Percentiles rank a stretch among this genome's conserved stretches.
These are phyloP conservation scores for Eidolon helvum DNA, from an alignment of 2,113 vertebrate genomes.

Conservation along the genomic window DNA sequence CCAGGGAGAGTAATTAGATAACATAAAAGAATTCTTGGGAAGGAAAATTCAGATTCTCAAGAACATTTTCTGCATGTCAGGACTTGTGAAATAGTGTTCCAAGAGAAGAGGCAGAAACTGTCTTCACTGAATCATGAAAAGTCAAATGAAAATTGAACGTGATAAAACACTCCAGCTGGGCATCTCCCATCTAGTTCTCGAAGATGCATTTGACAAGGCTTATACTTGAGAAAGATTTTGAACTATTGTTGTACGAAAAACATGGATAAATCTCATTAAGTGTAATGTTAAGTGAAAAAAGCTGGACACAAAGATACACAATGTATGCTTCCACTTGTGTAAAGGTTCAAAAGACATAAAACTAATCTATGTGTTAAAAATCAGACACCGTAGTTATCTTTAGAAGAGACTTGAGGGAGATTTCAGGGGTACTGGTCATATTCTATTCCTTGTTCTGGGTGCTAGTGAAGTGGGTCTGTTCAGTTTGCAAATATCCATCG, in stretches of 20 bases:
- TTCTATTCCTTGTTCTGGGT: not conserved
- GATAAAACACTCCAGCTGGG: conserved; percentile 57
- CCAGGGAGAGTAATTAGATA: conserved; percentile 71
- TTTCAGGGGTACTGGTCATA: not conserved
- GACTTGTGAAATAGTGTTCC: conserved; percentile 64
- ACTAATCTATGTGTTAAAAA: not conserved
- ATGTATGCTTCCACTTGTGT: not conserved
- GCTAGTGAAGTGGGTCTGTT: not conserved
- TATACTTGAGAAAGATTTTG: conserved; percentile 46
- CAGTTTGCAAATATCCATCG: not conserved
- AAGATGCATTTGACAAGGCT: conserved; percentile 31
- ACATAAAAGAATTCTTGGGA: conserved; percentile 56
- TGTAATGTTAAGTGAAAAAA: conserved; percentile 27
- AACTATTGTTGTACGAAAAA: conserved; percentile 8
- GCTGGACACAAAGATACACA: not conserved
- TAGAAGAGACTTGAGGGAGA: not conserved
- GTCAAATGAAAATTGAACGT: conserved; percentile 59
- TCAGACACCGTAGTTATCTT: not conserved
- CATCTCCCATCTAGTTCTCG: conserved; percentile 24
- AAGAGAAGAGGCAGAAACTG: conserved; percentile 64
- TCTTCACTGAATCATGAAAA: conserved; percentile 62
- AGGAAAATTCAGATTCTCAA: conserved; percentile 49
- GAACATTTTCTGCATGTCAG: conserved; percentile 61
- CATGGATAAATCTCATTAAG: not conserved
- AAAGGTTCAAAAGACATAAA: not conserved